Evolutionary conservation across 2,797 vertebrate genomes (phyloP).

Genomic region (Cottoperca gobio): DNA sequence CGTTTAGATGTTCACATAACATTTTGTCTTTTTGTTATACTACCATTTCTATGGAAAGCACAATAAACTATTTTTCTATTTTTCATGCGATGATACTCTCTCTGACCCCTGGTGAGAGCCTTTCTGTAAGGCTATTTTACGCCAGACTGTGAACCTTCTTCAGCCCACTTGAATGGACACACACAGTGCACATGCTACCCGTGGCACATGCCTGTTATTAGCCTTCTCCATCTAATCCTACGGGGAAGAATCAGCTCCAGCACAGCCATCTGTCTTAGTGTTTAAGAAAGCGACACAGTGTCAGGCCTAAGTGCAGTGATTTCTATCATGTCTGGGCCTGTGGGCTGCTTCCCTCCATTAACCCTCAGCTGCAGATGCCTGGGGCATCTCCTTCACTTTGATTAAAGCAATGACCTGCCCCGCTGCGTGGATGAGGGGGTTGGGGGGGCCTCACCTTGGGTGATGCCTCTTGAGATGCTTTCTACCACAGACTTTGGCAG

Average conservation of each 20-base stretch:
- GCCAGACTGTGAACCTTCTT: slow-evolving; percentile 19
- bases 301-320: slow-evolving; percentile 48
- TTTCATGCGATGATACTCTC: background rate
- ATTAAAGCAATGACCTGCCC: slow-evolving; percentile 65
- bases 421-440: background rate
- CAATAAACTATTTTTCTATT: background rate
- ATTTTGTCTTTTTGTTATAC: background rate
- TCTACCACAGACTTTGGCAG: slow-evolving; percentile 22
- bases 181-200: slow-evolving; percentile 8
- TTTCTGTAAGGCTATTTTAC: slow-evolving; percentile 12
- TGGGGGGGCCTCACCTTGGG: slow-evolving; percentile 25
- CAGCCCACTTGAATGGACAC: slow-evolving; percentile 33
- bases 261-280: slow-evolving; percentile 61
- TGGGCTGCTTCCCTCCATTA: slow-evolving; percentile 63
- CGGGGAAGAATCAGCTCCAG: slow-evolving; percentile 45
- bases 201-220: slow-evolving; percentile 43
- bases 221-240: slow-evolving; percentile 47
- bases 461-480: slow-evolving; percentile 44
- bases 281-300: slow-evolving; percentile 51
- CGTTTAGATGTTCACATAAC: background rate
- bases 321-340: slow-evolving; percentile 61
- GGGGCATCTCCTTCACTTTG: slow-evolving; percentile 62
- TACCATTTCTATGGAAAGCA: background rate
- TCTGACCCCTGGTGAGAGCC: no score
- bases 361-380: slow-evolving; percentile 49